These are phyloP conservation scores for Linurgus olivaceus DNA, from an alignment of 2,797 vertebrate genomes.

Conservation along the genomic window DNA sequence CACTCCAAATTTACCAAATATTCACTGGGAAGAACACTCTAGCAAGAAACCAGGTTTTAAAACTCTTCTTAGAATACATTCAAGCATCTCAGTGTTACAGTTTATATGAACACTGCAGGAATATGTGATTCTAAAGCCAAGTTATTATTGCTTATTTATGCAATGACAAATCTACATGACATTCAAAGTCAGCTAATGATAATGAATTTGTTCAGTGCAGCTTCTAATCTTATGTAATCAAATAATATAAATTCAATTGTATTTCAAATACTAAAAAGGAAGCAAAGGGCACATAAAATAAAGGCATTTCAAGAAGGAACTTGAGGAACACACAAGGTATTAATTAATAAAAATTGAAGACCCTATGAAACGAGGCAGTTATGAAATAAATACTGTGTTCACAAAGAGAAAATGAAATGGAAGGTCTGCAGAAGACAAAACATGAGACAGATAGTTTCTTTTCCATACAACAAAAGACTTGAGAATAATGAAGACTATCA, in stretches of 20 bases:
- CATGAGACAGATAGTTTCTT: rapidly evolving
- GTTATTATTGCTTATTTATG: neutral
- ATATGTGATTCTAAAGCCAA: neutral
- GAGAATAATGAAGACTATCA: neutral
- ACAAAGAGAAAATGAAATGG: neutral
- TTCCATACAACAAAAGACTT: neutral
- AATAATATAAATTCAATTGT: neutral
- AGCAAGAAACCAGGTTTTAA: neutral
- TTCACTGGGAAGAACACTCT: neutral
- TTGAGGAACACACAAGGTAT: neutral
- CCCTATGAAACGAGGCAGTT: neutral
- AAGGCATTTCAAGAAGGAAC: neutral
- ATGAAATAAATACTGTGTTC: neutral
- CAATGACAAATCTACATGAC: neutral
- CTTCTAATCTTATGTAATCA: neutral
- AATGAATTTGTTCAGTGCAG: neutral
- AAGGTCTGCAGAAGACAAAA: neutral
- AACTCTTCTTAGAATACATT: neutral
- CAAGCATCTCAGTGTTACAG: neutral
- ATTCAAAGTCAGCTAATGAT: neutral
- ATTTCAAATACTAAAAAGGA: neutral
- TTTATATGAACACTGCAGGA: neutral
- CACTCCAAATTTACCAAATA: neutral
- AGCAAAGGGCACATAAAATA: neutral
- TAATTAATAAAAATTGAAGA: neutral